Evolutionary conservation across 2,113 vertebrate species (phyloP).

Genomic region (Emydura subglobosa): DNA sequence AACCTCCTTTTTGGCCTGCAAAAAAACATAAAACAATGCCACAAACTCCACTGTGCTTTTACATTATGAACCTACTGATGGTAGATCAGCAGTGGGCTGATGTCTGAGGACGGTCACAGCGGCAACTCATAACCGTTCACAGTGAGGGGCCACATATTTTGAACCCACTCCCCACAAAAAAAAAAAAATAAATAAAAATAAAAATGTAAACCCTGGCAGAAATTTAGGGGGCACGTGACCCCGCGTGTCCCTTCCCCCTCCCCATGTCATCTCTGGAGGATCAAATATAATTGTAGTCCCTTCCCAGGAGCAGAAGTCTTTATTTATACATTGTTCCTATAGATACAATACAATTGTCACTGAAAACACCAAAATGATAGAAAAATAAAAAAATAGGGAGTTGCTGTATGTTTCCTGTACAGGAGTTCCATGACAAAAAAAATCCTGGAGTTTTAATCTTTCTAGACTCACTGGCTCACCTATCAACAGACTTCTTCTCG

Average conservation of each 20-base stretch:
- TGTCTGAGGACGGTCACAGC: neutral
- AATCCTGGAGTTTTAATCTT: neutral
- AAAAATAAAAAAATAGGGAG: neutral
- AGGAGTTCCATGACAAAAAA: neutral
- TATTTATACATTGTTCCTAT: neutral
- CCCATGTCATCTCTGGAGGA: neutral
- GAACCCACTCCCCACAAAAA: neutral
- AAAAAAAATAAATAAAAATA: neutral
- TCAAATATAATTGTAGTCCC: neutral
- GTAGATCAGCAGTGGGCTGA: rapidly evolving
- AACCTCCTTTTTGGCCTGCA: constrained; percentile 8
- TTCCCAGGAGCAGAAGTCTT: neutral
- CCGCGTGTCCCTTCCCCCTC: neutral
- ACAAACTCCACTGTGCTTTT: rapidly evolving
- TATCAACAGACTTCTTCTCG: neutral
- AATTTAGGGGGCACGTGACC: neutral
- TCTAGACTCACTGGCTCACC: neutral
- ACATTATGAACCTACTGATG: neutral
- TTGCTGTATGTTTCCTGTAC: neutral
- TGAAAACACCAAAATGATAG: neutral
- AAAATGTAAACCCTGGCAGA: neutral
- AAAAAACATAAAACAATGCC: neutral
- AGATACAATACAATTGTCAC: neutral
- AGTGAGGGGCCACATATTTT: neutral
- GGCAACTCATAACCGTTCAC: neutral